Evolutionary conservation across 1,140 invertebrate species (phyloP), one percentile per base, ranked within the genome.

Genomic region (Pectinophora gossypiella): DNA sequence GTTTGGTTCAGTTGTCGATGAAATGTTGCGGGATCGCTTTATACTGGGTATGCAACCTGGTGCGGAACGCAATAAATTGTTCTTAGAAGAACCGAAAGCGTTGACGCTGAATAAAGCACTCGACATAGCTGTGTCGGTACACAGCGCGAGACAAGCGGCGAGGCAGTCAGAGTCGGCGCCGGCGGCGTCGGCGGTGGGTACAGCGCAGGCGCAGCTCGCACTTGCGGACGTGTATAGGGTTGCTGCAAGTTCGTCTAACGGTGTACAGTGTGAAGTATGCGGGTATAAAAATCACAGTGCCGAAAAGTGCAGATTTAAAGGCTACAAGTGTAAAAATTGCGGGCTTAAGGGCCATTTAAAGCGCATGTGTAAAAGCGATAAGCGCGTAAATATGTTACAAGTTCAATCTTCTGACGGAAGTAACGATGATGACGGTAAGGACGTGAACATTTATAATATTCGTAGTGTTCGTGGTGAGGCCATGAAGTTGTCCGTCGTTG

Each of bases 351-450:
- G 23, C 7, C 47, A 48, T 43, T 18, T 47, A 16, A 47, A 48
- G 19, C 47, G 47, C 16, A 20, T 48, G 32, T 35, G 23, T 10
- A 36, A 35, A 13, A 19, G 23, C 19, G 32, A 10, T 3, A 35
- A 32, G 18, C 12, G 19, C n/a, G 27, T 36, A 18, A 48, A 48
- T 23, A 40, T 23, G 23, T 35, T 36, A 20, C 27, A 36, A n/a
- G n/a, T n/a, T n/a, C 21, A 27, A 7, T 48, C n/a, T 18, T 6
- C 22, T n/a, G 47, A 48, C 4, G 32, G 13, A 20, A 36, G 23
- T 36, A 20, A 36, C 18, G 47, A 36, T 12, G 47, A 48, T 48
- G 47, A 48, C 19, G 47, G 47, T 48, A 36, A 48, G 47, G n/a
- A n/a, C n/a, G 9, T 13, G 5, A n/a, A 1, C 10, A 23, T 48